Conservation (phyloP, 2,797 vertebrate genomes). For the Anabacerthia variegaticeps region DNA sequence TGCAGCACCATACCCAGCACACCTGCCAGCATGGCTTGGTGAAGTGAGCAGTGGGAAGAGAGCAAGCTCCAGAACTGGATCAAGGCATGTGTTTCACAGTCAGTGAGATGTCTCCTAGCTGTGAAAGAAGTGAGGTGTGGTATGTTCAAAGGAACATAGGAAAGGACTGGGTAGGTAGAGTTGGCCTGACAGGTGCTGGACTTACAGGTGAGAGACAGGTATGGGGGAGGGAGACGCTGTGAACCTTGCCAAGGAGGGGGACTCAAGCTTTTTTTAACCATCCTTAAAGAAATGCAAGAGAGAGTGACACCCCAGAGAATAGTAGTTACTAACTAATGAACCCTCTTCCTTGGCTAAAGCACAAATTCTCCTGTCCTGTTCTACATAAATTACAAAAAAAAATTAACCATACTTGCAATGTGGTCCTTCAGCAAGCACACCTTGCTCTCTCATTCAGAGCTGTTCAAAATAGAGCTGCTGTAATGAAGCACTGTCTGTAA, state of each 20-base stretch:
- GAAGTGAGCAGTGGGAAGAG: not conserved
- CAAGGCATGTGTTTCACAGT: not conserved
- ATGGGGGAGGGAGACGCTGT: not conserved
- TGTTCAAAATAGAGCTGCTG: not conserved
- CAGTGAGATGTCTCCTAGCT: not conserved
- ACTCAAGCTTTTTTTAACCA: not conserved
- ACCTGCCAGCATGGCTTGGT: not conserved
- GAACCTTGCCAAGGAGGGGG: not conserved
- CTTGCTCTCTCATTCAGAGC: not conserved
- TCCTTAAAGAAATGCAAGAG: not conserved
- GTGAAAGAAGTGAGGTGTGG: not conserved
- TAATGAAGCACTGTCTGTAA: not conserved
- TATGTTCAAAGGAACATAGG: not conserved
- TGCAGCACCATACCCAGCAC: not conserved
- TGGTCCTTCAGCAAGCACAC: not conserved
- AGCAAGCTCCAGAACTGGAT: not conserved
- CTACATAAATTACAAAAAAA: not conserved
- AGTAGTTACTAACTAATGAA: not conserved
- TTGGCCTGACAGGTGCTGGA: not conserved
- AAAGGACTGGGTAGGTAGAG: not conserved
- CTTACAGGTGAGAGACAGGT: not conserved
- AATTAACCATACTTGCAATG: not conserved
- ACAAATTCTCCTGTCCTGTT: not conserved
- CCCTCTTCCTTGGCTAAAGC: not conserved
- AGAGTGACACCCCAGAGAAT: not conserved